Evolutionary conservation across 2,797 vertebrate species (phyloP), one percentile per base, ranked within the genome.

Genomic region (Adrianichthys oophorus): DNA sequence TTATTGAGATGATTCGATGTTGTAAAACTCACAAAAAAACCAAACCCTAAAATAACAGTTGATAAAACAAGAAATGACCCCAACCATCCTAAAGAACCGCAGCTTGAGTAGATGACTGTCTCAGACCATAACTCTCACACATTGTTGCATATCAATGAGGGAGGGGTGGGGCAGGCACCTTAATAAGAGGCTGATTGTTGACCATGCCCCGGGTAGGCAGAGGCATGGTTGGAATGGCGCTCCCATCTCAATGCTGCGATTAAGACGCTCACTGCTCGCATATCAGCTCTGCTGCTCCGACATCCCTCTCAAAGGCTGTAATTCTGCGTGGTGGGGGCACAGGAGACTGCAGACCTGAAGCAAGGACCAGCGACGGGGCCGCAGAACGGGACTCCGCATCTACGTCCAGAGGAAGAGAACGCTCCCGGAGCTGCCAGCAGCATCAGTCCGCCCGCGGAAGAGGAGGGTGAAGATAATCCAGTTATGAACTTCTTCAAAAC

Each of bases 401-500:
- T 52, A 32, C 21, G 56, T 46, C 75, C 70, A 48, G 76, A 69
- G 52, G 73, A 60, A 60, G 81, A 80, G 46, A 60, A 51, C 15
- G 65, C 73, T 57, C 75, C 78, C 55, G 73, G 68, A 44, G 15
- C 46, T 18, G 65, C 76, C 24, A 10, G 78, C 73, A 74, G 79
- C 60, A 59, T 61, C 61, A 18, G 50, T 48, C 50, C 72, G 29
- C 58, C 58, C 4, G 74, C 59, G 74, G 85, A 91, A 43, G 79
- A 46, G 29, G 29, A 64, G 68, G 90, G 87, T 60, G 82, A 95
- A 59, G 84, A 90, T 49, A 91, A 89, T 67, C 62, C 94, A 92
- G 86, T 98, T 93, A 99, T 99, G 97, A 98, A 96, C 89, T 99
- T 98, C 94, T 96, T 98, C 86, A 98, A 94, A 93, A 94, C 94